Conservation (phyloP, 92 coral and sea anemone genomes). For the Epizoanthus stellaris region DNA sequence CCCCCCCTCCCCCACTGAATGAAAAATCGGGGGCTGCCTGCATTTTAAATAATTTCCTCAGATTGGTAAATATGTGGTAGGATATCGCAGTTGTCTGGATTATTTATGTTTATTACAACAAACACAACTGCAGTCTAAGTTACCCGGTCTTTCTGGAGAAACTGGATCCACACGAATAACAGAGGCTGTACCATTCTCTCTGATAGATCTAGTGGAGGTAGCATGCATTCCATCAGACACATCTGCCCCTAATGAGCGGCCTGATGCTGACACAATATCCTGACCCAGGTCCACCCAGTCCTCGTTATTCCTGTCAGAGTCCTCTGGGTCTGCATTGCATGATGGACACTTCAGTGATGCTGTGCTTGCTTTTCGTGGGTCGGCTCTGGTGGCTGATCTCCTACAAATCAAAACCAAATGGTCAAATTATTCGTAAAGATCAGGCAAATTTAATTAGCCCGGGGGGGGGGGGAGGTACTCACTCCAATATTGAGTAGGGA, state of each 20-base stretch:
- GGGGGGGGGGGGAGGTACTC: too few relatives aligned
- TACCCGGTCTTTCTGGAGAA: constrained; percentile 12
- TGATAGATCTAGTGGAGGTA: background rate
- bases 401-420: constrained; percentile 23
- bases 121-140: background rate
- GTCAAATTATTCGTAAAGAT: too few relatives aligned
- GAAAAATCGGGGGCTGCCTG: background rate
- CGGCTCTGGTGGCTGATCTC: constrained; percentile 67
- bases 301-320: constrained; percentile 42
- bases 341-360: constrained; percentile 16
- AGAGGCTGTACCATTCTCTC: constrained; percentile 1
- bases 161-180: background rate
- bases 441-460: too few relatives aligned
- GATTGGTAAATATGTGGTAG: too few relatives aligned
- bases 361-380: constrained; percentile 52
- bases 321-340: constrained; percentile 27
- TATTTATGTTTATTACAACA: background rate
- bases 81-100: too few relatives aligned
- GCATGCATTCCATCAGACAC: constrained; percentile 16
- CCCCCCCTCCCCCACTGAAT: background rate
- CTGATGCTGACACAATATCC: background rate
- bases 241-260: constrained; percentile 10
- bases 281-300: constrained; percentile 80
- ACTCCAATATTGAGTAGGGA: background rate
- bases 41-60: too few relatives aligned